Percentiles rank a stretch among this genome's conserved stretches.
phyloP scores from a whole-genome alignment of 2,888 invertebrate species.

The Conops quadrifasciatus region DNA sequence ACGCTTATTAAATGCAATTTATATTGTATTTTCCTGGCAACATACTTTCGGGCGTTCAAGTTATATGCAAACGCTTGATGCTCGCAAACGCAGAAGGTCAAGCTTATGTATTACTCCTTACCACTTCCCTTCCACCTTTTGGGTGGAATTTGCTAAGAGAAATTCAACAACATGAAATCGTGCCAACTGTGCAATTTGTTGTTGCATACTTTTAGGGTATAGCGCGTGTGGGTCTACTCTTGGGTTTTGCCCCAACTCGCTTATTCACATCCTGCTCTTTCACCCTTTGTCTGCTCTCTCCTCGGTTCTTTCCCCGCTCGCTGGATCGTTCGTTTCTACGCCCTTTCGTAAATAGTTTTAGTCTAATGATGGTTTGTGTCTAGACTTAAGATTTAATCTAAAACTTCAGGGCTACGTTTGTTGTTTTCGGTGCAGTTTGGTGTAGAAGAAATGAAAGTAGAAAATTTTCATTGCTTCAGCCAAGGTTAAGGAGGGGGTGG shows the following conservation, averaged over 20 bases:
- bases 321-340: too few species aligned
- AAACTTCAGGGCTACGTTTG: not conserved
- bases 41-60: slow-evolving; percentile 17
- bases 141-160: not conserved
- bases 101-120: not conserved
- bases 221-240: too few species aligned
- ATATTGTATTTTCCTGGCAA: slow-evolving; percentile 11
- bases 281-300: not conserved
- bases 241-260: not conserved
- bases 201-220: slow-evolving; percentile 6
- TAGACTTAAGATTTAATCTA: slow-evolving; percentile 23
- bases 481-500: too few species aligned
- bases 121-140: not conserved
- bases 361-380: slow-evolving; percentile 26
- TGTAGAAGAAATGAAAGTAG: too few species aligned
- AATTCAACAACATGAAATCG: slow-evolving; percentile 8
- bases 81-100: slow-evolving; percentile 11
- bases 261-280: not conserved
- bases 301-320: not conserved
- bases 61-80: not conserved
- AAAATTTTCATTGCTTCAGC: too few species aligned
- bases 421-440: too few species aligned
- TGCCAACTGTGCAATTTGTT: slow-evolving; percentile 10
- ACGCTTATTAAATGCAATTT: slow-evolving; percentile 19
- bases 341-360: slow-evolving; percentile 21